A percentile compares a stretch with the other conserved stretches of the same genome.
Conservation (phyloP, 2,113 vertebrate species). For the Melanocharis versteri region DNA sequence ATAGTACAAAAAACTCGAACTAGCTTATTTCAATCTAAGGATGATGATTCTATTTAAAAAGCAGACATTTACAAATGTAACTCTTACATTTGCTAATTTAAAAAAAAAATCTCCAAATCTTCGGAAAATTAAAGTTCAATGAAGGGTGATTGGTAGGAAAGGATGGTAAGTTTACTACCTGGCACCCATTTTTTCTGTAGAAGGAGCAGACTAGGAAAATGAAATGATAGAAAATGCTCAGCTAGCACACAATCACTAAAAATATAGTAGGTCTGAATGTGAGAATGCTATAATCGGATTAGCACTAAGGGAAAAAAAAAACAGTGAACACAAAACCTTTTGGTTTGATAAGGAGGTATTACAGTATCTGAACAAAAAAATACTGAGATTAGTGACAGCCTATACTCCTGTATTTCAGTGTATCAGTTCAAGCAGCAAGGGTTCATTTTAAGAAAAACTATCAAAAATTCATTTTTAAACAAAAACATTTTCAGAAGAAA, state of each 20-base stretch:
- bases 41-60: background rate
- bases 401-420: background rate
- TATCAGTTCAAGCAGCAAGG: background rate
- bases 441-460: background rate
- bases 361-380: background rate
- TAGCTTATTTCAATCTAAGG: background rate
- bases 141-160: background rate
- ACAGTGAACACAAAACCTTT: background rate
- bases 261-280: background rate
- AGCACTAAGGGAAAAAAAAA: background rate
- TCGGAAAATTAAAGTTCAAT: background rate
- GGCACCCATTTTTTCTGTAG: background rate
- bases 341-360: background rate
- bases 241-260: background rate
- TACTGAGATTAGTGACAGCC: background rate
- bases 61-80: background rate
- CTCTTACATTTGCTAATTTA: background rate
- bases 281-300: background rate
- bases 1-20: background rate
- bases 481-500: background rate
- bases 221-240: background rate
- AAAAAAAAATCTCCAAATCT: background rate
- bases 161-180: background rate
- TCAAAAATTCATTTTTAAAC: background rate
- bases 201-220: background rate